These are phyloP conservation scores for Drosophila pseudotakahashii DNA, from an alignment of 2,888 invertebrate genomes.

Conservation along the genomic window DNA sequence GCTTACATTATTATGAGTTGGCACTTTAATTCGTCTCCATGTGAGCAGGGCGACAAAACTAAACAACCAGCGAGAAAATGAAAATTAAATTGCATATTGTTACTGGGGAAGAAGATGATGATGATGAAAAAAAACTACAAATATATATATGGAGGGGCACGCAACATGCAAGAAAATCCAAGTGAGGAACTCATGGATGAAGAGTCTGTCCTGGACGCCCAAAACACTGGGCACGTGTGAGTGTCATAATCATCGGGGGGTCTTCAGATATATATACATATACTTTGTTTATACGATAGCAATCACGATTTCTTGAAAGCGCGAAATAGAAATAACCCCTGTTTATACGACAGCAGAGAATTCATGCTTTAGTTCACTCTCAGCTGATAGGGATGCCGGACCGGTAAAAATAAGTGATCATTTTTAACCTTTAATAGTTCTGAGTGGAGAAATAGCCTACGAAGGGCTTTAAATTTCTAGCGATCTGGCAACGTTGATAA, in stretches of 20 bases:
- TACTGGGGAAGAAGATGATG: slow-evolving; percentile 31
- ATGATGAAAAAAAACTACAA: slow-evolving; percentile 1
- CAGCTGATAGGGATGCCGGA: no score
- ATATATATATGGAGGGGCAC: slow-evolving; percentile 48
- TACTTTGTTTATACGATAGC: no score
- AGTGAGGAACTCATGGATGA: slow-evolving; percentile 26
- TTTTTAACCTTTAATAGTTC: no score
- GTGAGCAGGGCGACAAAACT: slow-evolving; percentile 49
- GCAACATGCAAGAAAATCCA: slow-evolving; percentile 52
- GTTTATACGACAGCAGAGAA: no score
- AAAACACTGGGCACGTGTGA: slow-evolving; percentile 56
- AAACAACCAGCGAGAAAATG: slow-evolving; percentile 44
- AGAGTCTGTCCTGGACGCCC: slow-evolving; percentile 22
- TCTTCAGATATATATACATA: slow-evolving; percentile 33
- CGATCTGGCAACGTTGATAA: no score
- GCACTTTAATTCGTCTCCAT: slow-evolving; percentile 56
- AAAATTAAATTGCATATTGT: slow-evolving; percentile 58
- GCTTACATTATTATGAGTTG: slow-evolving; percentile 67
- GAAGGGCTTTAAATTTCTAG: no score
- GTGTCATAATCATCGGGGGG: slow-evolving; percentile 53
- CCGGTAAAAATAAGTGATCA: no score
- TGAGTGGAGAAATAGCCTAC: no score
- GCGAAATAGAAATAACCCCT: no score
- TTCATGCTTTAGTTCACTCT: no score
- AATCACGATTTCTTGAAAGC: no score